phyloP scores from a whole-genome alignment of 2,113 vertebrate genomes.

The Corynorhinus townsendii region DNA sequence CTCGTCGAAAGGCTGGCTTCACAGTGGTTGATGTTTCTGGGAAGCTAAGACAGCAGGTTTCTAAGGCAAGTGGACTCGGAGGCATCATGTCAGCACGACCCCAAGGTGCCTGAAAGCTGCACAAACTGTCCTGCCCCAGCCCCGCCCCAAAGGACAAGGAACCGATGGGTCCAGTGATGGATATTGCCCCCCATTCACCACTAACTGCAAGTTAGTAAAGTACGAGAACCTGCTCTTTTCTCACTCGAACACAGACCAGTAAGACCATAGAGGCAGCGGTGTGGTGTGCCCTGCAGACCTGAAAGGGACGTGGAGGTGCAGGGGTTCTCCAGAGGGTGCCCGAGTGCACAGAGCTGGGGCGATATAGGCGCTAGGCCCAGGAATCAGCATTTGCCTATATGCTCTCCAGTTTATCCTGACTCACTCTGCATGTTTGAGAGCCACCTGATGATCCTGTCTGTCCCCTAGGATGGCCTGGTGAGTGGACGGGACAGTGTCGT shows the following conservation, averaged over 20 bases:
- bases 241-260: not conserved
- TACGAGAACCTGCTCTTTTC: not conserved
- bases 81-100: not conserved
- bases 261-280: not conserved
- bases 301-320: not conserved
- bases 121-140: rapidly evolving
- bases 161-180: rapidly evolving
- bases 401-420: not conserved
- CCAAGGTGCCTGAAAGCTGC: not conserved
- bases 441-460: not conserved
- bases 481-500: not conserved
- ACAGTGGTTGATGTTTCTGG: not conserved
- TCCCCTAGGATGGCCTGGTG: not conserved
- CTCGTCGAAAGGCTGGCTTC: not conserved
- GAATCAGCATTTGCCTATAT: not conserved
- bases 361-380: not conserved
- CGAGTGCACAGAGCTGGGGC: not conserved
- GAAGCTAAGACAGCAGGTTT: not conserved
- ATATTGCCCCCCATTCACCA: not conserved
- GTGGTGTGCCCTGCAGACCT: not conserved
- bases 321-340: not conserved
- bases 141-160: rapidly evolving
- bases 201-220: not conserved
- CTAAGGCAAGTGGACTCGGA: not conserved
- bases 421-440: not conserved